Evolutionary conservation across 1,140 invertebrate species (phyloP).

Genomic region (Leptinotarsa undecemlineata): DNA sequence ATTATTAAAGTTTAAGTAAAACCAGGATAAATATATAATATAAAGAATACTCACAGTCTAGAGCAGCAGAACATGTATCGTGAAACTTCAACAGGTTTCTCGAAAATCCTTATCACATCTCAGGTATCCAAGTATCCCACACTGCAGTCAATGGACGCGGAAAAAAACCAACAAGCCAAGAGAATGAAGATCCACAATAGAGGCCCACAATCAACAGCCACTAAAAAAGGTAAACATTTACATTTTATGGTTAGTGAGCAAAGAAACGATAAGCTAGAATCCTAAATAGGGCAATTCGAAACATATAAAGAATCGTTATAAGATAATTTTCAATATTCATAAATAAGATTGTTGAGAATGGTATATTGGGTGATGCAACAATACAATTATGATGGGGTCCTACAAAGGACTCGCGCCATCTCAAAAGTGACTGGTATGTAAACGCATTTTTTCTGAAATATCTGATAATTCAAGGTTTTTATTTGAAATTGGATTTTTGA

Average conservation of each 20-base stretch:
- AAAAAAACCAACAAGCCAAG: neutral
- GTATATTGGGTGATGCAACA: too few species aligned
- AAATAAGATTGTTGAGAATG: too few species aligned
- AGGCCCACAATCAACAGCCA: neutral
- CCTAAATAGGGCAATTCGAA: neutral
- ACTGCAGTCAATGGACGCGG: neutral
- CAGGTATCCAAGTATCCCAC: neutral
- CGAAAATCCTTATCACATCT: slow-evolving; percentile 10
- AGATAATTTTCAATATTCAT: too few species aligned
- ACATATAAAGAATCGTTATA: too few species aligned
- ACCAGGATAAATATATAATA: neutral
- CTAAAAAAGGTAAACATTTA: neutral
- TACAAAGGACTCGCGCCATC: too few species aligned
- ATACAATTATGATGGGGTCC: too few species aligned
- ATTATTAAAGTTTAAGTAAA: neutral
- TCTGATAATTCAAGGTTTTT: too few species aligned
- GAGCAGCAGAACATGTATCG: slow-evolving; percentile 24
- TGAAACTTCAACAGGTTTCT: neutral
- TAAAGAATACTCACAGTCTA: slow-evolving; percentile 21
- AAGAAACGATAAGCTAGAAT: neutral
- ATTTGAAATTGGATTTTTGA: too few species aligned
- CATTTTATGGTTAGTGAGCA: slow-evolving; percentile 3
- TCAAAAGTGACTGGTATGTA: too few species aligned
- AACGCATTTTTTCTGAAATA: too few species aligned
- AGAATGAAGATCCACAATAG: neutral